Percentiles rank a stretch among this genome's conserved stretches.
These are phyloP conservation scores for Mamestra configurata DNA, from an alignment of 1,140 invertebrate genomes.

Conservation along the genomic window DNA sequence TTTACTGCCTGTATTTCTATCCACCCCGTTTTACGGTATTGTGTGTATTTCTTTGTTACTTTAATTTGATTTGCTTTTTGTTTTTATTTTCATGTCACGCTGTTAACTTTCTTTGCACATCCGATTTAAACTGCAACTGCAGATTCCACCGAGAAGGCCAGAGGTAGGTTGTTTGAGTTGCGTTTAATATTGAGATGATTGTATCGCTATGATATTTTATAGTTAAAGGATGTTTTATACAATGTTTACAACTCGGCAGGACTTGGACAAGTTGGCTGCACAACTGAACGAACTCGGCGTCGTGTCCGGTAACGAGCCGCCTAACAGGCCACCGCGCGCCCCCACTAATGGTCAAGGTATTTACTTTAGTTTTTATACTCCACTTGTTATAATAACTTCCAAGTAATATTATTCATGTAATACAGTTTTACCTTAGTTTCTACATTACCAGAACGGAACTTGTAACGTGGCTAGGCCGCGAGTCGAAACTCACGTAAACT, in stretches of 20 bases:
- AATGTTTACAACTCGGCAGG: slow-evolving; percentile 88
- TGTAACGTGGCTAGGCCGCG: too few relatives aligned
- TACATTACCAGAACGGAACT: too few relatives aligned
- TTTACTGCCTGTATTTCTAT: too few relatives aligned
- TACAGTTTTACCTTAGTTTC: too few relatives aligned
- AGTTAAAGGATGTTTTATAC: slow-evolving; percentile 19
- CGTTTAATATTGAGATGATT: slow-evolving; percentile 28
- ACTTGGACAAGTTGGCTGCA: slow-evolving; percentile 97
- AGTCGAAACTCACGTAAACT: background rate
- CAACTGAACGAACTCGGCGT: slow-evolving; percentile 97
- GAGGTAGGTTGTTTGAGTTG: slow-evolving; percentile 89
- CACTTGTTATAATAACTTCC: background rate
- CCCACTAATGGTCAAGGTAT: slow-evolving; percentile 87
- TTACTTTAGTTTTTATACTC: background rate
- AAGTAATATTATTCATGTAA: too few relatives aligned
- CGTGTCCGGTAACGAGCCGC: slow-evolving; percentile 89
- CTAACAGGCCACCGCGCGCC: slow-evolving; percentile 88
- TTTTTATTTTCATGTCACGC: slow-evolving; percentile 88
- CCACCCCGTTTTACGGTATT: slow-evolving; percentile 55
- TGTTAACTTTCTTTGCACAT: slow-evolving; percentile 86
- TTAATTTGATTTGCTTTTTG: slow-evolving; percentile 79
- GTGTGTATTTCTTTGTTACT: slow-evolving; percentile 56
- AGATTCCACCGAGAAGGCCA: slow-evolving; percentile 94
- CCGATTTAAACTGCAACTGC: slow-evolving; percentile 76
- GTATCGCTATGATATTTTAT: slow-evolving; percentile 6